These are phyloP conservation scores for Hyperoplus lanceolatus DNA, from an alignment of 2,797 vertebrate species.

Conservation along the genomic window DNA sequence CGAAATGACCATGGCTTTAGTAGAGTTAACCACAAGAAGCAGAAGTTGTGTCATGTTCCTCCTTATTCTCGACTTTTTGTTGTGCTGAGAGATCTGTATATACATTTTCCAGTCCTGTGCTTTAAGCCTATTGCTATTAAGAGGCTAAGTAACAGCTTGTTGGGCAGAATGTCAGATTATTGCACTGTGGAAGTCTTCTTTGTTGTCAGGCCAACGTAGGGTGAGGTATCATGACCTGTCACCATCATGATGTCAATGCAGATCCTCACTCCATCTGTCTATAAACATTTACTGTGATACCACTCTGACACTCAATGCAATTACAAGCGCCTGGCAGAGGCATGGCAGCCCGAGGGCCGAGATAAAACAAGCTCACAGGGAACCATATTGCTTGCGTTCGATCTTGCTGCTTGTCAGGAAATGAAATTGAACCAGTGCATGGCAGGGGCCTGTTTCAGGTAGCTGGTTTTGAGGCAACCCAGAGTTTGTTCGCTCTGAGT, in stretches of 20 bases:
- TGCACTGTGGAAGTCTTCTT: slow-evolving; percentile 69
- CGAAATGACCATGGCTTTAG: slow-evolving; percentile 58
- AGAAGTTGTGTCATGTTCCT: slow-evolving; percentile 32
- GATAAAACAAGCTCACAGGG: slow-evolving; percentile 63
- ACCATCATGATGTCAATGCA: slow-evolving; percentile 69
- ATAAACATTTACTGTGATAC: slow-evolving; percentile 71
- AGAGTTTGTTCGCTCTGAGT: too few species aligned
- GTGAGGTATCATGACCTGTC: slow-evolving; percentile 78
- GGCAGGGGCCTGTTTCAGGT: too few species aligned
- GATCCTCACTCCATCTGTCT: slow-evolving; percentile 84
- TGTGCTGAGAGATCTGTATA: slow-evolving; percentile 5
- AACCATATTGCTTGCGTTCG: slow-evolving; percentile 56
- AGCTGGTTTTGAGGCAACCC: too few species aligned
- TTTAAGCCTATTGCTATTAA: slow-evolving; percentile 57
- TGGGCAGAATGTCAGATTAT: slow-evolving; percentile 76
- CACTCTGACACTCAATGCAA: slow-evolving; percentile 73
- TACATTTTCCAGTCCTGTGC: slow-evolving; percentile 16
- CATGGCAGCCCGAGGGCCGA: slow-evolving; percentile 55
- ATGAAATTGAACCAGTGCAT: slow-evolving; percentile 56
- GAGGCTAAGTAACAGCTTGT: slow-evolving; percentile 75
- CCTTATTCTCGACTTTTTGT: slow-evolving; percentile 9
- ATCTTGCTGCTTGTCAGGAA: slow-evolving; percentile 54
- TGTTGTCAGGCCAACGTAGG: slow-evolving; percentile 80
- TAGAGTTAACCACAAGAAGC: slow-evolving; percentile 27
- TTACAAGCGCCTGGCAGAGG: slow-evolving; percentile 73